phyloP scores from a whole-genome alignment of 1,140 invertebrate genomes.

The Plutomurus gul region DNA sequence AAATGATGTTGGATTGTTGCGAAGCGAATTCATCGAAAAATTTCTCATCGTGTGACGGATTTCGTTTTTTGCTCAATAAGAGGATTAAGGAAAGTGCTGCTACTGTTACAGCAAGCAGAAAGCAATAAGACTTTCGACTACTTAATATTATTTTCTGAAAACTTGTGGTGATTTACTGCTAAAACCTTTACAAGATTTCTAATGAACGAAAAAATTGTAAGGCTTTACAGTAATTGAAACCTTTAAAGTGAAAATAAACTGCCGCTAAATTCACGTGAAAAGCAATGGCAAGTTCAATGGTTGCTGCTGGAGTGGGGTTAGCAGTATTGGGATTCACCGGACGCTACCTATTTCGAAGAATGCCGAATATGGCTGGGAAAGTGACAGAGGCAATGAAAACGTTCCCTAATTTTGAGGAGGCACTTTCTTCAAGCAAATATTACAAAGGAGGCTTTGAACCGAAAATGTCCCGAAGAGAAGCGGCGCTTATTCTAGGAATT shows the following conservation, averaged over 20 bases:
- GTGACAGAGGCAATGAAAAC: conserved; percentile 78
- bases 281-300: conserved; percentile 69
- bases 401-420: conserved; percentile 78
- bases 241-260: too few relatives aligned
- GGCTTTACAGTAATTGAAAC: too few relatives aligned
- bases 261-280: too few relatives aligned
- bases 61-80: conserved; percentile 48
- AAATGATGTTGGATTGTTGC: conserved; percentile 51
- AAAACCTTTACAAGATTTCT: too few relatives aligned
- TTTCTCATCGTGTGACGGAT: conserved; percentile 51
- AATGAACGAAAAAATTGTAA: too few relatives aligned
- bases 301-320: conserved; percentile 80
- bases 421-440: conserved; percentile 84
- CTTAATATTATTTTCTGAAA: too few relatives aligned
- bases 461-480: conserved; percentile 94
- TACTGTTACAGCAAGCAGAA: not conserved
- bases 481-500: conserved; percentile 84
- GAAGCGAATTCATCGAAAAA: conserved; percentile 43
- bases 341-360: conserved; percentile 72
- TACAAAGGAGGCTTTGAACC: conserved; percentile 97
- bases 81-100: conserved; percentile 21
- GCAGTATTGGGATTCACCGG: conserved; percentile 84
- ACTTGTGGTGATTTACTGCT: too few relatives aligned
- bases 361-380: conserved; percentile 74
- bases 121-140: too few relatives aligned